Base-by-base conservation (phyloP, 1,140 invertebrate genomes). In the Batillaria attramentaria region DNA sequence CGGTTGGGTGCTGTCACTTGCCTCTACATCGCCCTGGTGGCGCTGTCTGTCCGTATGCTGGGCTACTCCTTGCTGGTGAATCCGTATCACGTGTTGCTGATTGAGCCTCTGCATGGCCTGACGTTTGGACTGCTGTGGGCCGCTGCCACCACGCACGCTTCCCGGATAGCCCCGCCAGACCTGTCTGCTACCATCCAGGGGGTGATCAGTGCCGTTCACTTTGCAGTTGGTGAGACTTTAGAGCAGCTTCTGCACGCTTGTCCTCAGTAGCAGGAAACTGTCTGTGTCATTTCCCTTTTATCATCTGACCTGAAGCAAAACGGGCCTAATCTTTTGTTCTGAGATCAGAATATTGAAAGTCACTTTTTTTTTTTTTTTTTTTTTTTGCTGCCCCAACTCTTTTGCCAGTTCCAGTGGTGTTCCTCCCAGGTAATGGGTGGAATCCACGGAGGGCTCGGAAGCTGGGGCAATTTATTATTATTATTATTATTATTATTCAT, bases 91-190 rank as follows among this genome's bases (percentile, higher is more conserved):
- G 93, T 95, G 76, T 91, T 98, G 78, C 94, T 96, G 3, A 93
- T 97, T 42, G 97, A 98, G 91, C 89, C 97, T 77, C 91, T 96
- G 16, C 96, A 97, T 91, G 97, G 96, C 18, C 91, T 97, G 18
- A 96, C 96, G 0, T 95, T 95, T 87, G 96, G 96, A 18, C 92
- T 98, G 80, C 96, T 96, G 87, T 98, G 96, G 91, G 93, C 96
- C 0, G 95, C 95, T 24, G 76, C 72, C 6, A 66, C 83, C 24
- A 79, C 79, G 5, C 78, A 81, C 39, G 82, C 79, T n/a, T 79
- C 73, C 43, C 42, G 81, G 60, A 77, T 83, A 10, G 77, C 82
- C 16, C 82, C 82, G 10, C 77, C 82, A 41, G 82, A 80, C 28
- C 81, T 81, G 79, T 76, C 73, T 0, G 79, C 79, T 13, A 81